These are phyloP conservation scores for Tetramorium bicarinatum DNA, from an alignment of 2,888 invertebrate genomes.

Conservation along the genomic window DNA sequence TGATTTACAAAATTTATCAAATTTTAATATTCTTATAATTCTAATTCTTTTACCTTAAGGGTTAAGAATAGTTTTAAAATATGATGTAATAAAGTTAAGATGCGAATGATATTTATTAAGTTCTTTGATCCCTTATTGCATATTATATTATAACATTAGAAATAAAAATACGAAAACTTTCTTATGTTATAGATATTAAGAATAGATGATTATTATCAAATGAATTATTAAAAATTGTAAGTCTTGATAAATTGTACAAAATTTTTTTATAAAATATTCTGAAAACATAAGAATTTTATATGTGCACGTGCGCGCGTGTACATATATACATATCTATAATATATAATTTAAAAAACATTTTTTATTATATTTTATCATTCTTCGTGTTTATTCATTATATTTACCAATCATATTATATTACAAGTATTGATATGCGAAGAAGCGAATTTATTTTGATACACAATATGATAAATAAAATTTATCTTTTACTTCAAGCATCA, in stretches of 20 bases:
- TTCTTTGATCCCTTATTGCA: no score
- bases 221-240: background rate
- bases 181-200: background rate
- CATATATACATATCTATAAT: no score
- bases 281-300: background rate
- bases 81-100: background rate
- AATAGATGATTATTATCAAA: no score
- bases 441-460: background rate
- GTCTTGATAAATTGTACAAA: background rate
- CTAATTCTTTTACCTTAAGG: background rate
- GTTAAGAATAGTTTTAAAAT: background rate
- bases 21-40: background rate
- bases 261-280: background rate
- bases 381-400: background rate
- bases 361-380: background rate
- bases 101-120: background rate
- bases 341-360: no score
- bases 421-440: background rate
- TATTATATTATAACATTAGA: background rate
- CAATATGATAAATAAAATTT: background rate
- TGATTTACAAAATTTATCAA: slow-evolving; percentile 7
- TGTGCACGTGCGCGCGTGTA: background rate
- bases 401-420: background rate
- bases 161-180: background rate
- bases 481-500: background rate